Conservation (phyloP, 2,113 vertebrate genomes). For the Thamnophis sirtalis region DNA sequence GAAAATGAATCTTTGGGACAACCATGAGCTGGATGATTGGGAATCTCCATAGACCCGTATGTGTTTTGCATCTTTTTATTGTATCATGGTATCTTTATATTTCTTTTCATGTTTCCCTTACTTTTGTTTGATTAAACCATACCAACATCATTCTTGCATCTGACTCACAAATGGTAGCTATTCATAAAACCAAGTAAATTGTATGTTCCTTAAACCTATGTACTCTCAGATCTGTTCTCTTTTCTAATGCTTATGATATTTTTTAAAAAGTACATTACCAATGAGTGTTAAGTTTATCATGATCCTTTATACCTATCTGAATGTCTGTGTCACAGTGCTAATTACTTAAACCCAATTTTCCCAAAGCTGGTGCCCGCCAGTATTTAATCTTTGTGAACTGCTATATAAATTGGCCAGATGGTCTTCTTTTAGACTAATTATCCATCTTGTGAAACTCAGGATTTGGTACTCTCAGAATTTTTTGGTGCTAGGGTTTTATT, state of each 20-base stretch:
- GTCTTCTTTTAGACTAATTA: neutral
- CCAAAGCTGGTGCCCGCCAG: neutral
- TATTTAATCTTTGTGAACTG: neutral
- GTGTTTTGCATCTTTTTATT: neutral
- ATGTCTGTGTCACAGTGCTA: neutral
- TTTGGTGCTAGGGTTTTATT: neutral
- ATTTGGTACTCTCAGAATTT: neutral
- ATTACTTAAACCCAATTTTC: neutral
- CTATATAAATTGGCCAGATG: neutral
- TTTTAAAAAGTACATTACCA: neutral
- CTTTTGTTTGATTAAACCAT: neutral
- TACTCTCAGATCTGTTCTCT: neutral
- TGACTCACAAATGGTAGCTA: neutral
- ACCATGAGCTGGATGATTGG: too few species aligned
- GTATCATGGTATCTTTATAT: neutral
- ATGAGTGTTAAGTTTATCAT: neutral
- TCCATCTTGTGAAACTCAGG: neutral
- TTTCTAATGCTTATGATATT: neutral
- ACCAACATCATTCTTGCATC: neutral
- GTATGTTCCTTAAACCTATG: too few species aligned
- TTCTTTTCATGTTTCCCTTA: too few species aligned
- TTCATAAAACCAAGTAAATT: neutral
- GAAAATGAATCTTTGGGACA: neutral
- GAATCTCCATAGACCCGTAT: neutral
- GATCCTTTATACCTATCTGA: neutral